Percentiles rank a stretch among this genome's conserved stretches.
These are phyloP conservation scores for Panzeria rudis DNA, from an alignment of 2,888 invertebrate species.

Conservation along the genomic window DNA sequence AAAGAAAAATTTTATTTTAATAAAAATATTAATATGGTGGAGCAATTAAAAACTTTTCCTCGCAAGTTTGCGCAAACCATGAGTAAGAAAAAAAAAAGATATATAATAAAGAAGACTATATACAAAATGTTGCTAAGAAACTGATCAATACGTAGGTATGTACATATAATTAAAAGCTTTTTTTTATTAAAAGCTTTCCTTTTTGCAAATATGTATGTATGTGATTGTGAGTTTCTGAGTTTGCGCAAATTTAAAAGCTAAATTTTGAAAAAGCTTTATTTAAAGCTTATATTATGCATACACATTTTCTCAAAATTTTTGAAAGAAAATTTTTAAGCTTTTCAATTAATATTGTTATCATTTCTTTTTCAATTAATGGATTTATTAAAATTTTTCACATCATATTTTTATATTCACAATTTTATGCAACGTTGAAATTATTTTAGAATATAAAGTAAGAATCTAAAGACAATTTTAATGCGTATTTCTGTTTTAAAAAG, in stretches of 20 bases:
- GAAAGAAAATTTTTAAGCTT: not conserved
- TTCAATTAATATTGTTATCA: not conserved
- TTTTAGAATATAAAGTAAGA: too few species aligned
- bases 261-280: not conserved
- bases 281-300: not conserved
- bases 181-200: conserved; percentile 1
- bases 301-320: not conserved
- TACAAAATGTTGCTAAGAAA: not conserved
- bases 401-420: too few species aligned
- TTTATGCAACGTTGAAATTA: too few species aligned
- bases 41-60: not conserved
- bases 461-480: too few species aligned
- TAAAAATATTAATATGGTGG: too few species aligned
- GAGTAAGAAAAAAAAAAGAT: not conserved
- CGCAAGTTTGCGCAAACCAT: not conserved
- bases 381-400: not conserved
- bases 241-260: conserved; percentile 4
- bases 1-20: too few species aligned
- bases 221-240: not conserved
- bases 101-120: not conserved
- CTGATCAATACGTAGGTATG: not conserved
- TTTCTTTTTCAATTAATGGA: not conserved
- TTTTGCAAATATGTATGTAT: not conserved
- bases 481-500: too few species aligned
- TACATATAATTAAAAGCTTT: not conserved